Base-by-base conservation (phyloP, 1,140 invertebrate species). In the Euglossa dilemma region DNA sequence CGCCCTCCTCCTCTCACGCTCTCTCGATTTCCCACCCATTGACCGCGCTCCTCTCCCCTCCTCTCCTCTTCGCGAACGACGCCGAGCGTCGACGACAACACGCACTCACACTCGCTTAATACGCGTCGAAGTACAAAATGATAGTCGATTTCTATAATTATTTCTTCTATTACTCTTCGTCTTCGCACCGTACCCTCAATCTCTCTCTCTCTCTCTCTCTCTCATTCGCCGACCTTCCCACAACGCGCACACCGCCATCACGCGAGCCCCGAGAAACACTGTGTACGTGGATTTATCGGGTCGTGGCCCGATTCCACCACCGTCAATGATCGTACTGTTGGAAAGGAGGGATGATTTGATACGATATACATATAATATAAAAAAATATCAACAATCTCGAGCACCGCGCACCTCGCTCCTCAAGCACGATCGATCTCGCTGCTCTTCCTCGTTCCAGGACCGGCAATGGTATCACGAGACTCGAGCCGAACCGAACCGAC, bases 311-410 rank as follows among this genome's bases (percentile, higher is more conserved):
- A 45, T 28, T 74, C 45, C n/a, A 18, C 59, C n/a, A 52, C 54
- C 25, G n/a, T 64, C 64, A 56, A 83, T 50, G 16, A 66, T 47
- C 67, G 43, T 47, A 59, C 47, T 81, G 14, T 57, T 54, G 64
- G 69, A 80, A 80, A 77, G 64, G 54, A 66, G 78, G 73, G 36
- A 86, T 61, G 67, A 72, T 52, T 78, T 36, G 57, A 72, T 71
- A 43, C 83, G 61, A 84, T 89, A 86, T 89, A 89, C 86, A 86
- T 89, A 86, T 87, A 87, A 90, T 91, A 90, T 89, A 91, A 91
- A 92, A 92, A 91, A 91, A 91, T 92, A 91, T 90, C 88, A 92
- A 92, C 91, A 89, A 92, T 90, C 83, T 92, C 87, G 85, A 90
- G 85, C 87, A 90, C 86, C 89, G 87, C 72, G 86, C 87, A 85